These are phyloP conservation scores for Sapayoa aenigma DNA, from an alignment of 2,113 vertebrate species.

Conservation along the genomic window DNA sequence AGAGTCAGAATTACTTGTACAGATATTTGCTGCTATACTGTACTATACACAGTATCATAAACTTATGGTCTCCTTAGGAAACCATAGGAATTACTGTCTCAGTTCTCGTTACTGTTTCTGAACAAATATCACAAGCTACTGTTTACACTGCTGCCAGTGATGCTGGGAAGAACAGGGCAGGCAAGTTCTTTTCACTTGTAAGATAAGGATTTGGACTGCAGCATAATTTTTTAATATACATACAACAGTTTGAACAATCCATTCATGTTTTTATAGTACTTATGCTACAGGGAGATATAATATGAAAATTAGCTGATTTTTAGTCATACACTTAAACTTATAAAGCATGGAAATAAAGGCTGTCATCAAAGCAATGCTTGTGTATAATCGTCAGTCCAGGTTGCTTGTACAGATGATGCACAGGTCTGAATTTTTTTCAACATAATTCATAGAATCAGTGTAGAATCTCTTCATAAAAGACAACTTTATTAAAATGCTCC, in stretches of 20 bases:
- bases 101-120: not conserved
- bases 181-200: not conserved
- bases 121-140: not conserved
- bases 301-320: not conserved
- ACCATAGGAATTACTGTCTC: not conserved
- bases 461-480: not conserved
- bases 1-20: not conserved
- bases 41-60: not conserved
- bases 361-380: not conserved
- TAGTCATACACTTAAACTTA: not conserved
- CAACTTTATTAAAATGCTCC: not conserved
- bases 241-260: not conserved
- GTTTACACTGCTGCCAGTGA: not conserved
- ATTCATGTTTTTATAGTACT: not conserved
- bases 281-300: not conserved
- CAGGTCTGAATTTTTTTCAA: not conserved
- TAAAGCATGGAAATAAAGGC: not conserved
- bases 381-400: not conserved
- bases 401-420: not conserved
- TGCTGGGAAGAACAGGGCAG: not conserved
- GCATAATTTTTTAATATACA: not conserved
- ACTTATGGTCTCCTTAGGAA: not conserved
- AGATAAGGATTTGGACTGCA: not conserved
- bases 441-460: not conserved
- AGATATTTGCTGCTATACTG: not conserved